Conservation (phyloP, 1,140 invertebrate species). For the Cecropterus lyciades region DNA sequence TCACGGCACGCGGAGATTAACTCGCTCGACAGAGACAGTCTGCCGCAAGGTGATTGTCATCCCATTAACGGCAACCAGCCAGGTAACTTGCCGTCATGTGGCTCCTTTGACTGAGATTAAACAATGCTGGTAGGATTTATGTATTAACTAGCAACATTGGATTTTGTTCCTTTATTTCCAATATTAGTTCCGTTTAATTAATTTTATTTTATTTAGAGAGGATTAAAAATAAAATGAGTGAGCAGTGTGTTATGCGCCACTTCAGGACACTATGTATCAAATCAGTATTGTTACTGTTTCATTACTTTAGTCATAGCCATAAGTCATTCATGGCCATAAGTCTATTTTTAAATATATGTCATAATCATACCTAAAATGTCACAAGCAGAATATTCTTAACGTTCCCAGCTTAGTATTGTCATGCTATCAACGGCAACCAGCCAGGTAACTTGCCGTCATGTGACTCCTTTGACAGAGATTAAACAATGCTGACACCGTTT, state of each 20-base stretch:
- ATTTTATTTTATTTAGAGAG: no score
- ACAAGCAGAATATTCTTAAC: conserved; percentile 1
- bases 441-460: conserved; percentile 25
- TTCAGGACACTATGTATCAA: no score
- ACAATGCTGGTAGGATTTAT: conserved; percentile 8
- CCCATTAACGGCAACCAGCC: conserved; percentile 32
- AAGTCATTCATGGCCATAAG: no score
- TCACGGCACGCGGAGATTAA: conserved; percentile 33
- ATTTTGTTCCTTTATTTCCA: neutral
- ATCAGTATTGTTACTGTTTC: no score
- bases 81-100: conserved; percentile 25
- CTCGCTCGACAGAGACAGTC: conserved; percentile 28
- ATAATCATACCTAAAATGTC: no score
- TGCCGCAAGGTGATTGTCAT: conserved; percentile 35
- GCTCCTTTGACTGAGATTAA: conserved; percentile 28
- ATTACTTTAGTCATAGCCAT: no score
- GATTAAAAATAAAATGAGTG: no score
- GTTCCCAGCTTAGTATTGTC: conserved; percentile 23
- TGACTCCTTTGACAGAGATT: conserved; percentile 24
- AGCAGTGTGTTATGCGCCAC: no score
- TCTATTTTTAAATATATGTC: no score
- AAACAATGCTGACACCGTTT: conserved; percentile 12
- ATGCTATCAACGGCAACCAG: conserved; percentile 32
- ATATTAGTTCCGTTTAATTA: neutral
- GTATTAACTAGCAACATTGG: neutral